A percentile compares a stretch with the other conserved stretches of the same genome.
Conservation (phyloP, 1,140 invertebrate genomes). For the Geopemphigus sp. region DNA sequence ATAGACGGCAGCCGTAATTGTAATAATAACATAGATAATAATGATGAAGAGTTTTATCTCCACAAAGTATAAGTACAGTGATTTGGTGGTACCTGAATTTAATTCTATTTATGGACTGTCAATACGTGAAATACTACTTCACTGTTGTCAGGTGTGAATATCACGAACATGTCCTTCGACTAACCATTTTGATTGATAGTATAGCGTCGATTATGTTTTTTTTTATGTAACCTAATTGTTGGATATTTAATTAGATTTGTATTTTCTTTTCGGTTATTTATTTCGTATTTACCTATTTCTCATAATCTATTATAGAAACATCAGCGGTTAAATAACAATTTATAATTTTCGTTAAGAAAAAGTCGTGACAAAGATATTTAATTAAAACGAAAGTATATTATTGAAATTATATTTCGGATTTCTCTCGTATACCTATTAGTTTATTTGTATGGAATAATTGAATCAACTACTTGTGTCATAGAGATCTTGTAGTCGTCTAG, state of each 20-base stretch:
- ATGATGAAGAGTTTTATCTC: slow-evolving; percentile 23
- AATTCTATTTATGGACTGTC: slow-evolving; percentile 27
- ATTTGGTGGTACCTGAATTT: slow-evolving; percentile 34
- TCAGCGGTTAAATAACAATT: background rate
- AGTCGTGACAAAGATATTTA: background rate
- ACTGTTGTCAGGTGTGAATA: background rate
- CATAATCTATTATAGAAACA: background rate
- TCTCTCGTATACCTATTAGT: background rate
- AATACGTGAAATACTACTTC: background rate
- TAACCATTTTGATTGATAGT: background rate
- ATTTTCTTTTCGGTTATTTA: background rate
- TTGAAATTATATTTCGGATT: slow-evolving; percentile 3
- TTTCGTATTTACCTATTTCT: too few relatives aligned
- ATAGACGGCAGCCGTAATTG: background rate
- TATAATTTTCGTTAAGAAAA: background rate
- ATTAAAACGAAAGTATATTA: slow-evolving; percentile 27
- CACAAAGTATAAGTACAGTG: background rate
- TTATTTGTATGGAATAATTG: background rate
- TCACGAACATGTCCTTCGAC: background rate
- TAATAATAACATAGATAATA: slow-evolving; percentile 36
- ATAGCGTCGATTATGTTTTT: background rate
- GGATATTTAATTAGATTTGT: background rate
- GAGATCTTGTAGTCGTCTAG: background rate
- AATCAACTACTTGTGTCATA: background rate
- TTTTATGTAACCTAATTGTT: background rate